Evolutionary conservation across 2,113 vertebrate species (phyloP).

Genomic region (Columbina picui): DNA sequence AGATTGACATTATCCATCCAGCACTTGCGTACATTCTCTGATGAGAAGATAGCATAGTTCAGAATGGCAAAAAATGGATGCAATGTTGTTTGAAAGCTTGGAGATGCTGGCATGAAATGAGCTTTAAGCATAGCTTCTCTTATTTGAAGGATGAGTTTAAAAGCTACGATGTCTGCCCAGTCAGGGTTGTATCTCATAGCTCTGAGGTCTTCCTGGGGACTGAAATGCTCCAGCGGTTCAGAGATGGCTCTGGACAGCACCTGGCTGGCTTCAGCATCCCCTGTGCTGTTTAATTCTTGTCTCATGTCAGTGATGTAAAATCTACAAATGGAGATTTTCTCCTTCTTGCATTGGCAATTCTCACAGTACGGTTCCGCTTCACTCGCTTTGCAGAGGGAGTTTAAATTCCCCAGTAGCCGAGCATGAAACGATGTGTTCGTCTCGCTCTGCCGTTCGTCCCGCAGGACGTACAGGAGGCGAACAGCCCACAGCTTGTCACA

Average conservation of each 20-base stretch:
- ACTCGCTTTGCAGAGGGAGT: conserved; percentile 59
- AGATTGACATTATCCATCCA: conserved; percentile 75
- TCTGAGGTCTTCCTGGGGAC: conserved; percentile 50
- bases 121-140: conserved; percentile 72
- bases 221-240: conserved; percentile 73
- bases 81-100: conserved; percentile 58
- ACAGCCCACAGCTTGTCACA: conserved; percentile 73
- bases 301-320: conserved; percentile 11
- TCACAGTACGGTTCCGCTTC: neutral
- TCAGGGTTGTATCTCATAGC: conserved; percentile 68
- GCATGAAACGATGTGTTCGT: neutral
- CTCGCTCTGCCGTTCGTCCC: conserved; percentile 63
- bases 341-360: conserved; percentile 54
- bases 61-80: conserved; percentile 45
- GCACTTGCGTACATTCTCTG: conserved; percentile 75
- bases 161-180: conserved; percentile 79
- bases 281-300: conserved; percentile 37
- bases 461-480: conserved; percentile 73
- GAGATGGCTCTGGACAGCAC: conserved; percentile 42
- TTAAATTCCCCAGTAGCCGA: neutral
- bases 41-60: conserved; percentile 70
- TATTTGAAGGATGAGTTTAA: conserved; percentile 75
- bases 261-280: neutral
- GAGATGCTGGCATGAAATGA: neutral
- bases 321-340: conserved; percentile 61